Evolutionary conservation across 2,888 invertebrate species (phyloP).

Genomic region (Caenorhabditis wallacei): DNA sequence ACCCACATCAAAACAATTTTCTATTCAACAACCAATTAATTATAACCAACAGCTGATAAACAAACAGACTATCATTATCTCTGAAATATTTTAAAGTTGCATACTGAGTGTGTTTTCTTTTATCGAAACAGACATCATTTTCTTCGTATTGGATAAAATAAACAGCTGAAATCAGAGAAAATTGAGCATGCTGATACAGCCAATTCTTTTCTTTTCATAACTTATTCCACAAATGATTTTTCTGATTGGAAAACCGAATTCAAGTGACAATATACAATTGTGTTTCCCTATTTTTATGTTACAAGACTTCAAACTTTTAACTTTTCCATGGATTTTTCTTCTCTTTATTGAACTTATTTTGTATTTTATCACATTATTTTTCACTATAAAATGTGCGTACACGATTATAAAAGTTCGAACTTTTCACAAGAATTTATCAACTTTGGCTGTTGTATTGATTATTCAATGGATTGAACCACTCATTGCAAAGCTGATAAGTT

Average conservation of each 20-base stretch:
- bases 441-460: slow-evolving; percentile 20
- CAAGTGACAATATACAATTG: slow-evolving; percentile 16
- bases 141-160: background rate
- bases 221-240: slow-evolving; percentile 15
- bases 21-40: background rate
- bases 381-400: slow-evolving; percentile 12
- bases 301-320: background rate
- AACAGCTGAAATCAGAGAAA: slow-evolving; percentile 12
- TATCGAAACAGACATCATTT: background rate
- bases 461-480: slow-evolving; percentile 32
- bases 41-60: slow-evolving; percentile 10
- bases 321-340: slow-evolving; percentile 13
- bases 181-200: background rate
- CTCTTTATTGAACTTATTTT: slow-evolving; percentile 22
- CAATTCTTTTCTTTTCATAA: background rate
- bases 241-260: slow-evolving; percentile 25
- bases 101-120: background rate
- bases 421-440: slow-evolving; percentile 41
- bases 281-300: slow-evolving; percentile 20
- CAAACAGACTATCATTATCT: slow-evolving; percentile 13
- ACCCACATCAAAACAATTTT: no score
- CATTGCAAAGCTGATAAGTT: slow-evolving; percentile 17
- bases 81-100: background rate
- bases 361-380: slow-evolving; percentile 6
- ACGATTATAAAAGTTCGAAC: slow-evolving; percentile 11